A percentile compares a stretch with the other conserved stretches of the same genome.
These are phyloP conservation scores for Tangara arthus DNA, from an alignment of 2,797 vertebrate genomes.

Conservation along the genomic window DNA sequence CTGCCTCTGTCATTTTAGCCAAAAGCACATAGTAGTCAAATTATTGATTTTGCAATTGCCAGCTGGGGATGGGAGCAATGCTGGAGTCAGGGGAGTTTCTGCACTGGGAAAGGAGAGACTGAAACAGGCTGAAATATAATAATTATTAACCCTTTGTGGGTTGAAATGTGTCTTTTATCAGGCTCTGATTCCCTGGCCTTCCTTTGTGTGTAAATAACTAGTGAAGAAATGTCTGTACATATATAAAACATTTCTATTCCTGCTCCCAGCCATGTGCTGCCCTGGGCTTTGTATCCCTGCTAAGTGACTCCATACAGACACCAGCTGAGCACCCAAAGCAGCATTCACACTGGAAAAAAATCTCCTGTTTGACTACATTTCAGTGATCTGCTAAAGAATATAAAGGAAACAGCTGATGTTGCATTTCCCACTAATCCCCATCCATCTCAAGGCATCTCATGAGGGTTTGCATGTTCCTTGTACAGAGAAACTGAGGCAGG, in stretches of 20 bases:
- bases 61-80: neutral
- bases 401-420: neutral
- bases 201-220: accelerated
- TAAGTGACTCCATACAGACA: neutral
- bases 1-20: neutral
- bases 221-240: neutral
- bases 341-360: neutral
- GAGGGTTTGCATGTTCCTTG: neutral
- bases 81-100: neutral
- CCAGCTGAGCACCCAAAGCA: neutral
- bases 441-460: neutral
- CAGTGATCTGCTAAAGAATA: neutral
- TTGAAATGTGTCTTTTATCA: neutral
- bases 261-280: neutral
- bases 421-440: neutral
- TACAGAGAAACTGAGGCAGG: neutral
- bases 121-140: neutral
- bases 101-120: neutral
- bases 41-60: conserved; percentile 38
- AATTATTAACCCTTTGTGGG: neutral
- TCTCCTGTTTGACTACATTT: neutral
- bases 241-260: neutral
- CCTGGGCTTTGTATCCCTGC: neutral
- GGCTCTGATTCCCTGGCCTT: neutral
- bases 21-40: neutral